phyloP scores from a whole-genome alignment of 2,888 invertebrate genomes.

The Rhamnusium bicolor region DNA sequence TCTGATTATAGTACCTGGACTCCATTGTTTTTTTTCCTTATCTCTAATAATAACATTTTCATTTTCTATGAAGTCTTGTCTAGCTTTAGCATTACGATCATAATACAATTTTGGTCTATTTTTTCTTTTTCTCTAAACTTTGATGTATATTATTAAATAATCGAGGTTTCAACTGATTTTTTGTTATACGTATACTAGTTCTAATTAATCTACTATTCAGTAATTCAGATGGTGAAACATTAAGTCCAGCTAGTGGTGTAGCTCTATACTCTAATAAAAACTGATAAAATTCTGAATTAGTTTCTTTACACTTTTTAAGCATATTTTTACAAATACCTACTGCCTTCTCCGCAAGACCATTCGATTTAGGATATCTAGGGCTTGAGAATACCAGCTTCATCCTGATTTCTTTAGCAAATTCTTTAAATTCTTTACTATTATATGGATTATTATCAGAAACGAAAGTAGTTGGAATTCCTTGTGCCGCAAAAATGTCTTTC shows the following conservation, averaged over 20 bases:
- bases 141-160: too few species aligned
- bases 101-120: too few species aligned
- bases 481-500: conserved; percentile 44
- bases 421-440: conserved; percentile 43
- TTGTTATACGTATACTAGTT: conserved; percentile 19
- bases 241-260: conserved; percentile 35
- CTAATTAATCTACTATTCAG: conserved; percentile 25
- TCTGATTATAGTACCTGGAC: background rate
- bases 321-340: conserved; percentile 48
- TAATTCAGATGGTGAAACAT: conserved; percentile 40
- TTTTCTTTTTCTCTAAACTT: too few species aligned
- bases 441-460: conserved; percentile 51
- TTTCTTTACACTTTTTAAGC: conserved; percentile 27
- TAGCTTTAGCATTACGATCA: too few species aligned
- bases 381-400: conserved; percentile 39
- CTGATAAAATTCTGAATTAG: conserved; percentile 34
- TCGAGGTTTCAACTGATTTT: background rate
- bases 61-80: too few species aligned
- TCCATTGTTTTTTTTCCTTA: too few species aligned
- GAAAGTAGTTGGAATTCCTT: conserved; percentile 43
- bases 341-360: conserved; percentile 48
- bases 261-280: conserved; percentile 39
- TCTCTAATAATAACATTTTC: too few species aligned
- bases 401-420: conserved; percentile 42
- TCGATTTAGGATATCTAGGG: conserved; percentile 45